Evolutionary conservation across 2,888 invertebrate species (phyloP), one percentile per base, ranked within the genome.

Genomic region (Leptinotarsa peninsularis): DNA sequence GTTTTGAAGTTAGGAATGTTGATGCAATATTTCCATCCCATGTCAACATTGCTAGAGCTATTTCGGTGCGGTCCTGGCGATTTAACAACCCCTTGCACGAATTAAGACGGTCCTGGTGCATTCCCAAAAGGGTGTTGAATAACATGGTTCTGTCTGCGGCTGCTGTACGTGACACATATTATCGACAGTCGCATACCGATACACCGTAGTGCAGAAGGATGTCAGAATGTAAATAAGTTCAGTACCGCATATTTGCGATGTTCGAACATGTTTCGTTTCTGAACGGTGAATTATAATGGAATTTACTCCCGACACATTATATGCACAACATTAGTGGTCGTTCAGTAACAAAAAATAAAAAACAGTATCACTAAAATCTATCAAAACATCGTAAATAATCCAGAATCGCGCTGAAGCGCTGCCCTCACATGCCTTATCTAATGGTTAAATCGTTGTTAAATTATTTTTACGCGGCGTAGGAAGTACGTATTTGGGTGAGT

Each of bases 261-360:
- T 43, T 66, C 33, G 33, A 27, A 33, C 66, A 66, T 33, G 66
- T 27, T 66, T 66, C 27, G 21, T 43, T 43, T 18, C 27, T 66
- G 17, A 66, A 43, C 43, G 43, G 43, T 43, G 3, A 43, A 13
- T 43, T 43, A 43, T 43, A 43, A 43, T 43, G 43, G 10, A 43
- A 43, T 43, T 43, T 43, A 43, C 43, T 10, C 43, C 13, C 3
- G 43, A 43, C 43, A 43, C 10, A 43, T 43, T 43, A 43, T 10
- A 10, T 43, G 10, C 13, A 43, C 43, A 43, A 10, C 43, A 43
- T 43, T 43, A 0, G 43, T 43, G 3, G 10, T 43, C 10, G 43
- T 43, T 43, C 43, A 13, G 5, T 10, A 43, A 43, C 43, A 3
- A 43, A 43, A 43, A 0, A 43, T 43, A 43, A 10, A 10, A 43